Evolutionary conservation across 2,888 invertebrate species (phyloP), one percentile per base, ranked within the genome.

Genomic region (Thysanoteuthis rhombus): DNA sequence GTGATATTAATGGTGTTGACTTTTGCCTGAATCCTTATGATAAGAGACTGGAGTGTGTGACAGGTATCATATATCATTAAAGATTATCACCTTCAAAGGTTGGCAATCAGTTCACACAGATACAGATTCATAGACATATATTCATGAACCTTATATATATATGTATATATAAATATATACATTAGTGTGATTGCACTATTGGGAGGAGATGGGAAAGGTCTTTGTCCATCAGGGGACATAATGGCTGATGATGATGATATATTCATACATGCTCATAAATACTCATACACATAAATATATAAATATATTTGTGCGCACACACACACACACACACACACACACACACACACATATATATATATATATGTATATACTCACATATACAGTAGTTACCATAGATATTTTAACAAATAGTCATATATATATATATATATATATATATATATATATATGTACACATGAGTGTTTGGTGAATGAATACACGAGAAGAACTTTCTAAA

Each of bases 11-110:
- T 75, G 75, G 75, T 75, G 75, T 8, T n/a, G n/a, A 75, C n/a
- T n/a, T 12, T 75, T n/a, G 75, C 75, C 75, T 75, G 75, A 75
- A n/a, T n/a, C 75, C 75, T 75, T n/a, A 75, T n/a, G n/a, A 75
- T 75, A 75, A 75, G 75, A 75, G n/a, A 75, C n/a, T 75, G 75
- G n/a, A n/a, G 75, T 6, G n/a, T 75, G 75, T 75, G 75, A 75
- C n/a, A 75, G n/a, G 75, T 75, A 75, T 75, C 16, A 75, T 75
- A 75, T 75, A 75, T 75, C n/a, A 75, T 75, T 75, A 75, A 75
- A 75, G 75, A n/a, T 75, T n/a, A 75, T 75, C 75, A 75, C 75
- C n/a, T 75, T 75, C 75, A 75, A 75, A 75, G n/a, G 75, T n/a
- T 75, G 75, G 75, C 75, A 75, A 16, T 75, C 75, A 75, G 4